phyloP scores from a whole-genome alignment of 92 coral and sea anemone species.

The Anthopleura xanthogrammica region DNA sequence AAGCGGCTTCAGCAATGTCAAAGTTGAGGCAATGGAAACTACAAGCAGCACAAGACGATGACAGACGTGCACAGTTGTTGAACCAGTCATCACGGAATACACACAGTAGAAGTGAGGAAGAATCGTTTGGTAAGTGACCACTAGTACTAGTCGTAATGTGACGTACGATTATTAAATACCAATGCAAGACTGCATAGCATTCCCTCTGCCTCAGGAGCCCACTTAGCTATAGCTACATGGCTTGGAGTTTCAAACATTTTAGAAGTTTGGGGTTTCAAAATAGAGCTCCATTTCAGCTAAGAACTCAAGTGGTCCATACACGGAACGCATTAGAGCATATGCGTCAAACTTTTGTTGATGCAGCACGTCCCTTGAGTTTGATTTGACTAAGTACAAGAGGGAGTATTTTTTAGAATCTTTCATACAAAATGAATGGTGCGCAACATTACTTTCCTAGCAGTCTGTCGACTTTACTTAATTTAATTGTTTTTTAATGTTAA shows the following conservation, averaged over 20 bases:
- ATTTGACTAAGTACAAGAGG: no score
- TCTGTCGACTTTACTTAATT: not conserved
- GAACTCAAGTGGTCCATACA: no score
- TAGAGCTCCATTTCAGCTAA: not conserved
- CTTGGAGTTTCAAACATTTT: not conserved
- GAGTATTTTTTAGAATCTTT: no score
- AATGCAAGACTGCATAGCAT: not conserved
- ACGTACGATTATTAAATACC: no score
- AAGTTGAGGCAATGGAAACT: slow-evolving; percentile 69
- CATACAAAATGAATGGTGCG: no score
- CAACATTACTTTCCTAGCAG: not conserved
- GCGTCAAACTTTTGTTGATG: no score
- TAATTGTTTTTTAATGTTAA: not conserved
- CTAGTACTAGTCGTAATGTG: not conserved
- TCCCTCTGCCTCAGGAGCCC: no score
- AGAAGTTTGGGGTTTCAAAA: not conserved
- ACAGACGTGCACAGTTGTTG: slow-evolving; percentile 66
- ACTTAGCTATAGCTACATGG: not conserved
- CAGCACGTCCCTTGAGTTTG: no score
- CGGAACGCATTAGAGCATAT: no score
- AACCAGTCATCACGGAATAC: slow-evolving; percentile 49
- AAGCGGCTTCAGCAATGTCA: slow-evolving; percentile 61
- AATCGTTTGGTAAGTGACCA: slow-evolving; percentile 72
- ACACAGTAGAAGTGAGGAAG: slow-evolving; percentile 51
- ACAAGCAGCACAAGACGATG: slow-evolving; percentile 66